Base-by-base conservation (phyloP, 2,888 invertebrate species). In the Metacarcinus magister region DNA sequence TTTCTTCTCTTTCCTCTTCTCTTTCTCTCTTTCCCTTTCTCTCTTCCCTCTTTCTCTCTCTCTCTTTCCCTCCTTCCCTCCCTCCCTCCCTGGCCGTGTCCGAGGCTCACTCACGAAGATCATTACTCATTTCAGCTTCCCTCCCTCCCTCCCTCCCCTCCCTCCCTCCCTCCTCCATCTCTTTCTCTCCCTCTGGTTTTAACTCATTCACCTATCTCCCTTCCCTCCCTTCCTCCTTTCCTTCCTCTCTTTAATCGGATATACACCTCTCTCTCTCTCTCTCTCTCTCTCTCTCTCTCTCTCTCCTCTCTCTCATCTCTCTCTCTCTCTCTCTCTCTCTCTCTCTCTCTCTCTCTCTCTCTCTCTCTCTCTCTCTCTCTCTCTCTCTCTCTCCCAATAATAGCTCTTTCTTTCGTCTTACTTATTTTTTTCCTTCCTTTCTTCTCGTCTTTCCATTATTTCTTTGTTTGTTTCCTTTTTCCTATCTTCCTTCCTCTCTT, bases 271-370 rank as follows among this genome's bases (percentile, higher is more conserved):
- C 28, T n/a, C n/a, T n/a, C 1, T 5, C n/a, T 5, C n/a, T n/a
- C 7, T 13, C 82, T 82, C 5, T 28, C 32, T 82, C 82, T 13
- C 28, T 82, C 32, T 28, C 10, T 82, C 32, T 75, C 13, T 32
- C 32, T 28, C 10, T 28, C 10, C 32, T 82, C 2, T 82, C 32
- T 82, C 32, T 23, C 7, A 8, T 82, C 32, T 82, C 67, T 23
- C 23, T 67, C 67, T 67, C 67, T 67, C 10, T 67, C 23, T 67
- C 23, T 67, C 23, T 67, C 67, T 82, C 28, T 82, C 82, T 82
- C 82, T 82, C 82, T 82, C 28, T 82, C 32, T 82, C 82, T 32
- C 32, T 82, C 82, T 82, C 82, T 32, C 32, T 82, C 32, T 82
- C 32, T 32, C 82, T 82, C 32, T 82, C 28, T 82, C 32, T 82